Conservation (phyloP, 2,888 invertebrate genomes). For the Drosophila diplacantha region DNA sequence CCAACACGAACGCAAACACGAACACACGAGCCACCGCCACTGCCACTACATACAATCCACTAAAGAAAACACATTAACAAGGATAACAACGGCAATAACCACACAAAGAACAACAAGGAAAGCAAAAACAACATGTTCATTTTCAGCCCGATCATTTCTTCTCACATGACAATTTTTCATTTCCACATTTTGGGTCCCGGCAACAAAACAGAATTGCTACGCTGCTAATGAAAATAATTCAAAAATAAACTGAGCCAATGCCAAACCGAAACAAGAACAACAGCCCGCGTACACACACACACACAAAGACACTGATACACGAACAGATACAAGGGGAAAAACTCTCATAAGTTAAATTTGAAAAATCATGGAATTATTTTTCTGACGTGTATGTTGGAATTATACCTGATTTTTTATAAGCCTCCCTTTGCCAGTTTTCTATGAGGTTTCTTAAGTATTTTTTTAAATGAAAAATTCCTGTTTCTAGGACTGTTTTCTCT, state of each 20-base stretch:
- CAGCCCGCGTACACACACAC: conserved; percentile 32
- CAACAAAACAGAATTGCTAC: conserved; percentile 29
- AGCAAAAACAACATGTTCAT: conserved; percentile 21
- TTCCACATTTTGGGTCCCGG: conserved; percentile 24
- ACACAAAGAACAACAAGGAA: conserved; percentile 4
- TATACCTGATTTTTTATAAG: too few species aligned
- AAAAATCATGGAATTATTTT: neutral
- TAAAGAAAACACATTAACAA: conserved; percentile 35
- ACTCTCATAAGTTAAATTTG: neutral
- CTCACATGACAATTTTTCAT: conserved; percentile 39
- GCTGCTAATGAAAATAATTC: conserved; percentile 43
- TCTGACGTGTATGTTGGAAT: too few species aligned
- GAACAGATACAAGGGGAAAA: conserved; percentile 11
- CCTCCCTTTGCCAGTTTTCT: too few species aligned
- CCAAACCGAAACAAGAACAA: conserved; percentile 45
- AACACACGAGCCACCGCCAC: conserved; percentile 17
- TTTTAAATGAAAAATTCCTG: neutral
- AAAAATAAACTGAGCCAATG: conserved; percentile 43
- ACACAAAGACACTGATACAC: conserved; percentile 10
- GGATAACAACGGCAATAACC: conserved; percentile 14
- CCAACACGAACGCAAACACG: conserved; percentile 41
- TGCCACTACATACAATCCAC: conserved; percentile 17
- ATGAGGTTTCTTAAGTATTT: neutral
- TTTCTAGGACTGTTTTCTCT: neutral
- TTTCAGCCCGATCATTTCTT: conserved; percentile 29